Base-by-base conservation (phyloP, 1,140 invertebrate species). In the Pseudoatta argentina region DNA sequence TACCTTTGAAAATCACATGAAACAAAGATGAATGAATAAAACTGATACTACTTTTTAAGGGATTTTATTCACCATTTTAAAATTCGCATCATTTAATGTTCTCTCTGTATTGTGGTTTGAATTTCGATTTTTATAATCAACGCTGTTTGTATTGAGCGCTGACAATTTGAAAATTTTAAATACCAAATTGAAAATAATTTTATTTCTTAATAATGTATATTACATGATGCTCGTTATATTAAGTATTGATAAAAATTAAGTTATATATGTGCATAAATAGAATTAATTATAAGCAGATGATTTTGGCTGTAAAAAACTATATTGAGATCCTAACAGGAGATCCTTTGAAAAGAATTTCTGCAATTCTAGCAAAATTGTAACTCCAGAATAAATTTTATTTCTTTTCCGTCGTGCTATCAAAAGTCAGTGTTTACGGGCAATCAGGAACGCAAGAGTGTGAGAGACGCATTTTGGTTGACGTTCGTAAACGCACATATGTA, bases 401-500 rank as follows among this genome's bases (percentile, higher is more conserved):
- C 24, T 73, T 30, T 59, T 73, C 16, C 21, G 24, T 30, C 16
- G 53, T 16, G 53, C 24, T 39, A 34, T 82, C 21, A 67, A 75
- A 14, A 63, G 44, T 55, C 79, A 6, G 67, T 55, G 55, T 61
- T 75, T 75, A 83, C 44, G 79, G 55, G 69, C 55, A 61, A 83
- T 83, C 57, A 61, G 8, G 18, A 12, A 51, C 8, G 55, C 24
- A 18, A 18, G 14, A 69, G 64, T 21, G 67, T 18, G 67, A 21
- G 67, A 21, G 39, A 18, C 18, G 24, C 39, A 7, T 44, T 39
- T 73, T 57, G n/a, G 30, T 39, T 44, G 39, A 59, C 24, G 55
- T 61, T 48, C 79, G 18, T 61, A 79, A 61, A 81, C 27, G 76
- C 39, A 8, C 34, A 55, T 59, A 69, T 18, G 39, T 51, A 86